These are phyloP conservation scores for Drosophila lutescens DNA, from an alignment of 2,888 invertebrate species.

Conservation along the genomic window DNA sequence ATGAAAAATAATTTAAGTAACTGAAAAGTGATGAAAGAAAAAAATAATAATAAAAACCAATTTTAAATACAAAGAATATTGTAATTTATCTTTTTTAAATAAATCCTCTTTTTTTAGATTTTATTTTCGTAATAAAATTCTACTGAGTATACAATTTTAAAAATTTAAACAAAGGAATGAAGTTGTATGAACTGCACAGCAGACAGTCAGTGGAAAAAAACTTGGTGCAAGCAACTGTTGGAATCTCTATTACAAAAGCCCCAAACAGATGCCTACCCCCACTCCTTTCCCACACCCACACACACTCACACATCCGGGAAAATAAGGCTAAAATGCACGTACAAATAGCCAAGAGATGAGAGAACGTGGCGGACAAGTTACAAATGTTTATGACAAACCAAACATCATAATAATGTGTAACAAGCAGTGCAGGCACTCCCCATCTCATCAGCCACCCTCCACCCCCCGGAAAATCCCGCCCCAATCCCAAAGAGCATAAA, in stretches of 20 bases:
- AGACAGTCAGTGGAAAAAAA: not conserved
- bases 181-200: constrained; percentile 4
- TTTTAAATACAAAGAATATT: not conserved
- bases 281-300: not conserved
- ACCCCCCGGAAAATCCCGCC: not conserved
- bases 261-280: constrained; percentile 3
- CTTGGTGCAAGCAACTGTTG: constrained; percentile 24
- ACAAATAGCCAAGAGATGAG: constrained; percentile 17
- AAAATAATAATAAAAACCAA: not conserved
- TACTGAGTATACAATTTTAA: not conserved
- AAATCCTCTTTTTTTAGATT: too few relatives aligned
- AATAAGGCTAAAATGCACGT: constrained; percentile 26
- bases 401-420: constrained; percentile 73
- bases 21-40: not conserved
- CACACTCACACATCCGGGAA: not conserved
- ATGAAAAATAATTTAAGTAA: not conserved
- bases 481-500: constrained; percentile 38
- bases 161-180: not conserved
- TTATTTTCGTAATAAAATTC: not conserved
- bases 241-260: constrained; percentile 26
- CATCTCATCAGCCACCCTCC: not conserved
- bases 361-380: constrained; percentile 63
- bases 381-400: constrained; percentile 80
- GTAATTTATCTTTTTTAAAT: not conserved
- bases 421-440: constrained; percentile 50